Evolutionary conservation across 2,888 invertebrate genomes (phyloP).

Genomic region (Theodoxus fluviatilis): DNA sequence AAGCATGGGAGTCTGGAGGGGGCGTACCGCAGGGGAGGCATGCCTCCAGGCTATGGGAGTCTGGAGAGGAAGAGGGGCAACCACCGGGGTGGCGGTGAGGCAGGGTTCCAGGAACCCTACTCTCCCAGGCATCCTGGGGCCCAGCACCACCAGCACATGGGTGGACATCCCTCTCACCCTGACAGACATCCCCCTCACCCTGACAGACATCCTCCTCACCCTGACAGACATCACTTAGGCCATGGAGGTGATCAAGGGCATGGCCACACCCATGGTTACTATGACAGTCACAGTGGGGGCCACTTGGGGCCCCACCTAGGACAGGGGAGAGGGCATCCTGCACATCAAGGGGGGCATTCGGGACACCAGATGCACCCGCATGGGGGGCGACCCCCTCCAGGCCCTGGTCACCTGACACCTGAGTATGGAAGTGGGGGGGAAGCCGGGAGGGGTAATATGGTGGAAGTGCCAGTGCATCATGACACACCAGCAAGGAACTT

Average conservation of each 20-base stretch:
- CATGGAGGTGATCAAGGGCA: too few species aligned
- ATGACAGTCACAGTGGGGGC: too few species aligned
- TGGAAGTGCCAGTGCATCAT: conserved; percentile 48
- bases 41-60: conserved; percentile 45
- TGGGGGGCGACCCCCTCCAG: conserved; percentile 34
- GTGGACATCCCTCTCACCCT: too few species aligned
- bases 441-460: conserved; percentile 42
- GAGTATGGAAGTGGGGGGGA: conserved; percentile 51
- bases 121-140: too few species aligned
- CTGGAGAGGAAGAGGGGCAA: conserved; percentile 42
- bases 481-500: too few species aligned
- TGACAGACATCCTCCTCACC: too few species aligned
- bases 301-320: background rate
- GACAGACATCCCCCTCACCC: too few species aligned
- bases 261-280: too few species aligned
- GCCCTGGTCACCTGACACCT: conserved; percentile 42
- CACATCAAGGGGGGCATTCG: conserved; percentile 41
- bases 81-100: too few species aligned
- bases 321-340: background rate
- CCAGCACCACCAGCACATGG: too few species aligned
- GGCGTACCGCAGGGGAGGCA: conserved; percentile 39
- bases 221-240: too few species aligned
- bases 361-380: conserved; percentile 17
- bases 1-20: conserved; percentile 59
- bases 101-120: too few species aligned